phyloP scores from a whole-genome alignment of 2,113 vertebrate genomes.

The Trichechus manatus region DNA sequence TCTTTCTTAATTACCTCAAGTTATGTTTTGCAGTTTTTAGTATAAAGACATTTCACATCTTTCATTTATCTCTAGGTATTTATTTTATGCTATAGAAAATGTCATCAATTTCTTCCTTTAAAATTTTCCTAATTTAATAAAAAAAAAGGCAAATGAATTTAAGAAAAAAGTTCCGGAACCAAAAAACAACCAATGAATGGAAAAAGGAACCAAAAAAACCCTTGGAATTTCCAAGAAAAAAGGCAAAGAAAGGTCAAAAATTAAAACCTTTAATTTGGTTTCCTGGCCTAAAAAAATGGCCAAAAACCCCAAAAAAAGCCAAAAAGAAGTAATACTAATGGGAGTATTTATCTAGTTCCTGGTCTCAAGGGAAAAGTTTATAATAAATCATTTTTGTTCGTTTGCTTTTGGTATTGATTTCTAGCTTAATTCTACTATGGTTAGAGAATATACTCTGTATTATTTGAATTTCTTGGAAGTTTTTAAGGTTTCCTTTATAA shows the following conservation, averaged over 20 bases:
- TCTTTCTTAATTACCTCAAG: not conserved
- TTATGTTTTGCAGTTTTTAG: not conserved
- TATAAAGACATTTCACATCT: not conserved
- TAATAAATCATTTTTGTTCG: not conserved
- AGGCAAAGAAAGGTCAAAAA: too few relatives aligned
- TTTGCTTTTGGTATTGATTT: not conserved
- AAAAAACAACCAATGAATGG: too few relatives aligned
- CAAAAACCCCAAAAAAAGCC: too few relatives aligned
- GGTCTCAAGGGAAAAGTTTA: not conserved
- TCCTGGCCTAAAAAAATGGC: too few relatives aligned
- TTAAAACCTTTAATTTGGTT: not conserved
- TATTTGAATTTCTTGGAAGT: not conserved
- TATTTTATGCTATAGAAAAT: not conserved
- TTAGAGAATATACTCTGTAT: not conserved
- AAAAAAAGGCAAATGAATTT: too few relatives aligned
- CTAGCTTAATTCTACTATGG: not conserved
- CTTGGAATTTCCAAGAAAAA: too few relatives aligned
- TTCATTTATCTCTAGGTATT: not conserved
- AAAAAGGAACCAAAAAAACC: too few relatives aligned
- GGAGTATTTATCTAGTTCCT: not conserved
- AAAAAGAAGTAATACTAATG: too few relatives aligned
- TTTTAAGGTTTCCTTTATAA: not conserved
- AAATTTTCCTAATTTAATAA: too few relatives aligned
- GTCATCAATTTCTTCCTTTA: too few relatives aligned
- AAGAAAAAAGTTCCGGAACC: too few relatives aligned